A percentile compares a stretch with the other conserved stretches of the same genome.
Conservation (phyloP, 2,113 vertebrate species). For the Origma solitaria region DNA sequence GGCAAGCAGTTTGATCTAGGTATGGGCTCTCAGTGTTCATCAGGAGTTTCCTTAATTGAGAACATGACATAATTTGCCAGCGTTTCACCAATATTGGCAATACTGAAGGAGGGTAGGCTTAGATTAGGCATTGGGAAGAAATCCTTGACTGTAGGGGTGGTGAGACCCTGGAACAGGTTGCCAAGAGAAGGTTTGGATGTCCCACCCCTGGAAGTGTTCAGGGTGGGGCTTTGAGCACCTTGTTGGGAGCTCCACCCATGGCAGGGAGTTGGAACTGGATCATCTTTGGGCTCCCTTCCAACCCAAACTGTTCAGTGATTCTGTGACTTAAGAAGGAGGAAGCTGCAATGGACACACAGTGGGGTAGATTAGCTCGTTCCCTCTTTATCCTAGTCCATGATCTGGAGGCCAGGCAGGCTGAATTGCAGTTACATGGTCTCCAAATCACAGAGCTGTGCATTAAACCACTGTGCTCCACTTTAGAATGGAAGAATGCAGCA, state of each 20-base stretch:
- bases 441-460: not conserved
- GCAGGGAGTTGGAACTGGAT: not conserved
- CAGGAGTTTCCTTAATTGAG: not conserved
- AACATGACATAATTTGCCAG: rapidly evolving
- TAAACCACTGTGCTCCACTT: not conserved
- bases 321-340: not conserved
- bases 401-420: not conserved
- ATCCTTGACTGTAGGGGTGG: not conserved
- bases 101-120: not conserved
- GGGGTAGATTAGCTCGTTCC: not conserved
- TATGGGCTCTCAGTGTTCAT: rapidly evolving
- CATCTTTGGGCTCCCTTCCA: not conserved
- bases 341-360: not conserved
- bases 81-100: not conserved
- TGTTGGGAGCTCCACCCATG: not conserved
- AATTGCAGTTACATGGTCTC: not conserved
- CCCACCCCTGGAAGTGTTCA: not conserved
- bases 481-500: not conserved
- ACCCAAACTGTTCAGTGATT: not conserved
- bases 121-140: not conserved
- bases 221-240: too few relatives aligned
- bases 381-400: not conserved
- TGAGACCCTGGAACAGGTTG: not conserved
- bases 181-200: not conserved
- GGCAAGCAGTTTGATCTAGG: not conserved